Base-by-base conservation (phyloP, 2,113 vertebrate species). In the Arvicanthis niloticus region DNA sequence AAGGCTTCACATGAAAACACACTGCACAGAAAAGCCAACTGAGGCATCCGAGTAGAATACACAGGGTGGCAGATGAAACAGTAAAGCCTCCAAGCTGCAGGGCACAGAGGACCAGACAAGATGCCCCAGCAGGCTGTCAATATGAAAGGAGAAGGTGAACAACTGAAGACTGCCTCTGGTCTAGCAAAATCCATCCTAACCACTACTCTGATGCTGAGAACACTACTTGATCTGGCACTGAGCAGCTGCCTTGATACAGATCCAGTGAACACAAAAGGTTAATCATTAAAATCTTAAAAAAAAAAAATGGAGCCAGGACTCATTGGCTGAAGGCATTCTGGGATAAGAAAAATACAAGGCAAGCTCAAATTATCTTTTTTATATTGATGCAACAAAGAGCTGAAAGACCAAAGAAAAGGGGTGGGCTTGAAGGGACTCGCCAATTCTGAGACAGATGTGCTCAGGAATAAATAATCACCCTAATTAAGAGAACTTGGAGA, bases 11-110 rank as follows among this genome's bases (percentile, higher is more conserved):
- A 73, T 73, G 88, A 93, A 91, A 93, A 94, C 37, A 7, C 1
- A 40, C 58, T 62, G n/a, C 16, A 85, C 0, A 89, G 72, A 67
- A 94, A 97, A 95, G 80, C 58, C 91, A 97, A 97, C 58, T 65
- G 68, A 89, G 93, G 91, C 53, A 37, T 53, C 34, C 3, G 24
- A 72, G 40, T 56, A 94, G 51, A 94, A 94, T 89, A 37, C 84
- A 94, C 19, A 91, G 22, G 8, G 68, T 92, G 7, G 58, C 65
- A 40, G 42, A 29, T 53, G 10, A 70, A 96, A 75, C 26, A 95
- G 80, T 34, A 56, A 94, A 81, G 87, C 88, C 16, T 31, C 9
- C 24, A 8, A 22, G 10, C 56, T 60, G 65, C 1, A 45, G 2
- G 34, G 45, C 17, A 42, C 29, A n/a, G 7, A 5, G 68, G 87